These are phyloP conservation scores for Neoarius graeffei DNA, from an alignment of 2,113 vertebrate species.

Conservation along the genomic window DNA sequence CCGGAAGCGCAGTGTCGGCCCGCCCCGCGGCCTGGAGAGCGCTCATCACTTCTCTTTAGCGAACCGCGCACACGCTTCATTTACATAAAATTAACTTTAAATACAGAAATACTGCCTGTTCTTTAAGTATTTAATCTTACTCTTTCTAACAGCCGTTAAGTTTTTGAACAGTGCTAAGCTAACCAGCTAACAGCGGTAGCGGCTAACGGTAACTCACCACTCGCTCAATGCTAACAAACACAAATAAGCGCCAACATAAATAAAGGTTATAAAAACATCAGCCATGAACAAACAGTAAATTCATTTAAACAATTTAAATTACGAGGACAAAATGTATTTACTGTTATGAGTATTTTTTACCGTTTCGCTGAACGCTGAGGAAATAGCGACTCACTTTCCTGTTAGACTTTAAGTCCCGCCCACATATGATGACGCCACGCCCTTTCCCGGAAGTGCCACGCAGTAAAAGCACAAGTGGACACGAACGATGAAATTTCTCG, in stretches of 20 bases:
- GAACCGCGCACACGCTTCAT: no score
- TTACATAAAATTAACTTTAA: background rate
- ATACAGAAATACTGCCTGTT: no score
- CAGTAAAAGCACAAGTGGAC: background rate
- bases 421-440: background rate
- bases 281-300: rapidly evolving
- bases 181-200: background rate
- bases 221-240: no score
- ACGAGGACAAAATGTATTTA: no score
- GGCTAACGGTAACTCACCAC: background rate
- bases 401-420: constrained; percentile 7
- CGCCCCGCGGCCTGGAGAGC: background rate
- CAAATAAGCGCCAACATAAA: background rate
- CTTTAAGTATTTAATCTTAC: no score
- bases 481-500: no score
- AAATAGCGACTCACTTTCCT: constrained; percentile 19
- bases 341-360: background rate
- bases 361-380: constrained; percentile 19
- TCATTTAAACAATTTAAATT: background rate
- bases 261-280: no score
- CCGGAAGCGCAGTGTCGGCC: background rate
- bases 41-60: background rate
- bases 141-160: background rate
- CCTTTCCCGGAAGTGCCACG: constrained; percentile 36
- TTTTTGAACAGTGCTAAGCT: background rate